Base-by-base conservation (phyloP, 1,140 invertebrate genomes). In the Drosophila tsacasi region DNA sequence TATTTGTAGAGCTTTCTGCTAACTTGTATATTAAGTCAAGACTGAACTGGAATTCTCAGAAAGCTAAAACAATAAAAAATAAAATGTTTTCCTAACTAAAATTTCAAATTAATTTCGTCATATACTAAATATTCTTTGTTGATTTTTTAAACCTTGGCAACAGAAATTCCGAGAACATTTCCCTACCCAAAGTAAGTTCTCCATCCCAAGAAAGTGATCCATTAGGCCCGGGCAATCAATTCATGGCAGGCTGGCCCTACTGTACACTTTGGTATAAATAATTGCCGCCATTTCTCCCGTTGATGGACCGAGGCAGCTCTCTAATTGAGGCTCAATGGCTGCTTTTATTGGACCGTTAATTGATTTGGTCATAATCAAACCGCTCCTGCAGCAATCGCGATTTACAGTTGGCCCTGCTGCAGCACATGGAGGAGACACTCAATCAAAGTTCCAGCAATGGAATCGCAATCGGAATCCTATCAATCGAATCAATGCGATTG, bases 401-500 rank as follows among this genome's bases (percentile, higher is more conserved):
- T 27, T n/a, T 62, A 23, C 35, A 25, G 30, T 21, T 37, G 35
- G 12, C 12, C 35, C 35, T 37, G 35, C 4, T 23, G 15, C n/a
- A n/a, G 47, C 47, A 39, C 27, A 9, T 4, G 3, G 46, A 63
- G 32, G 27, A 61, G 30, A 12, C 58, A 50, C 66, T 52, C 68
- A 74, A 73, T 74, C 71, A 74, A 50, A 52, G 67, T 35, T 39
- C 35, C 27, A 37, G 30, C 63, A 19, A 62, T 40, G 35, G 46
- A 63, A 63, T 42, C 23, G 55, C 8, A 58, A 42, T 58, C 32
- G 50, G 62, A 64, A 64, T 64, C 40, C 64, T 47, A 40, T 62
- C 64, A 62, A 47, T 46, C 57, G 42, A 67, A 63, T 42, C 44
- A 73, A 74, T 74, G 71, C 46, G 55, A 73, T 74, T 74, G 71